These are phyloP conservation scores for Aldabrachelys gigantea DNA, from an alignment of 2,113 vertebrate species.

Conservation along the genomic window DNA sequence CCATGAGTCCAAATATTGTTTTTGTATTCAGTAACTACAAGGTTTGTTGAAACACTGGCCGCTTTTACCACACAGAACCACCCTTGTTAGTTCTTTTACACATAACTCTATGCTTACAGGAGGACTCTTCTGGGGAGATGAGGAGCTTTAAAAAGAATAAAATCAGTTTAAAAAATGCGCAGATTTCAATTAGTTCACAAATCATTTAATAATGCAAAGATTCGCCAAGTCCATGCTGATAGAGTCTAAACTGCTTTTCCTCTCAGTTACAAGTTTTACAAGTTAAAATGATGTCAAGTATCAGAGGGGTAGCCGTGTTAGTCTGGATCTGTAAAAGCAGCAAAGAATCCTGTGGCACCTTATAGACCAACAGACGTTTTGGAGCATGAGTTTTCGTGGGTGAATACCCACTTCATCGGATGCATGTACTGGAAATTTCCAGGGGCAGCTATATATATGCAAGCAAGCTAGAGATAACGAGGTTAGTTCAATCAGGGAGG, in stretches of 20 bases:
- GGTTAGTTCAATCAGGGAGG: too few species aligned
- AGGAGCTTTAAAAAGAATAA: background rate
- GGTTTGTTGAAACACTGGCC: background rate
- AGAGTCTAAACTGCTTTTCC: background rate
- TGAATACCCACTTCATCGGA: too few species aligned
- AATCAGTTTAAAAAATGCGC: background rate
- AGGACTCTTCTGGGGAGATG: background rate
- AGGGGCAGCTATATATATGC: too few species aligned
- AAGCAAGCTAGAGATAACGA: too few species aligned
- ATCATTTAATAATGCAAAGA: background rate
- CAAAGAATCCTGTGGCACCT: too few species aligned
- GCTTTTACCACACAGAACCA: background rate
- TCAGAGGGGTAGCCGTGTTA: too few species aligned
- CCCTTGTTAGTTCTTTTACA: background rate
- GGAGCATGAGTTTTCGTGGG: too few species aligned
- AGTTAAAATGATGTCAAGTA: background rate
- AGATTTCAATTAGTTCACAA: slow-evolving; percentile 1
- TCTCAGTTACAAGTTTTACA: background rate
- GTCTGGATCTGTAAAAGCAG: too few species aligned
- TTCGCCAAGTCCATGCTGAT: background rate
- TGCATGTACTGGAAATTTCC: too few species aligned
- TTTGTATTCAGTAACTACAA: background rate
- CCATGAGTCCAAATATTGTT: background rate
- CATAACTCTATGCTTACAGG: fast-evolving
- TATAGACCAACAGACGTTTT: too few species aligned